phyloP scores from a whole-genome alignment of 2,113 vertebrate species.

The Procavia capensis region DNA sequence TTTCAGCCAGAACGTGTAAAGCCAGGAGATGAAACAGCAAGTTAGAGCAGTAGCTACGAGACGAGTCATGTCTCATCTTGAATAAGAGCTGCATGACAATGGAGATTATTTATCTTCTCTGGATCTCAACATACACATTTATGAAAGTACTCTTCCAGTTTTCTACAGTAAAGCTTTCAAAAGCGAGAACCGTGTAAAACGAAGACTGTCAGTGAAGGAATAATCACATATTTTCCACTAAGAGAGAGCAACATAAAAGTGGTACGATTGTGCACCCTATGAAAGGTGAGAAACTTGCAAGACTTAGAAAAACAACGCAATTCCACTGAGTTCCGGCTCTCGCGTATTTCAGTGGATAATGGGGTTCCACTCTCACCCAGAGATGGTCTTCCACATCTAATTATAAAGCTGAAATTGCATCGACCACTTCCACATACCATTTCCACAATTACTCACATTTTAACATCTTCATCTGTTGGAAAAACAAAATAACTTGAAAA shows the following conservation, averaged over 20 bases:
- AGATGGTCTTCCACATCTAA: not conserved
- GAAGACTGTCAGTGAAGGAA: not conserved
- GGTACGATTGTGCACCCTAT: not conserved
- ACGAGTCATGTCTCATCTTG: not conserved
- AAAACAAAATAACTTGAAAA: conserved; percentile 5
- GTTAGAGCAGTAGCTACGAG: not conserved
- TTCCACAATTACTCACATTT: not conserved
- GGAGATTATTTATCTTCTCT: not conserved
- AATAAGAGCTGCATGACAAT: not conserved
- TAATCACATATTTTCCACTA: not conserved
- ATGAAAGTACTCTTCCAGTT: not conserved
- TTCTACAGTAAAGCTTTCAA: not conserved
- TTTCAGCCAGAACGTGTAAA: not conserved
- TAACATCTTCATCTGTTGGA: not conserved
- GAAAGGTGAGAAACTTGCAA: not conserved
- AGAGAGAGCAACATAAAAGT: not conserved
- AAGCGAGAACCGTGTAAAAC: not conserved
- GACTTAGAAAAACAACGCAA: not conserved
- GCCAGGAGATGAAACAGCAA: not conserved
- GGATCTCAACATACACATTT: not conserved
- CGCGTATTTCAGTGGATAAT: not conserved
- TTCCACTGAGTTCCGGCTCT: not conserved
- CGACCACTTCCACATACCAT: not conserved
- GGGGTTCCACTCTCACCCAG: not conserved
- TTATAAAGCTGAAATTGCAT: not conserved